Conservation (phyloP, 2,888 invertebrate genomes). For the Phoenoteleia sp. region DNA sequence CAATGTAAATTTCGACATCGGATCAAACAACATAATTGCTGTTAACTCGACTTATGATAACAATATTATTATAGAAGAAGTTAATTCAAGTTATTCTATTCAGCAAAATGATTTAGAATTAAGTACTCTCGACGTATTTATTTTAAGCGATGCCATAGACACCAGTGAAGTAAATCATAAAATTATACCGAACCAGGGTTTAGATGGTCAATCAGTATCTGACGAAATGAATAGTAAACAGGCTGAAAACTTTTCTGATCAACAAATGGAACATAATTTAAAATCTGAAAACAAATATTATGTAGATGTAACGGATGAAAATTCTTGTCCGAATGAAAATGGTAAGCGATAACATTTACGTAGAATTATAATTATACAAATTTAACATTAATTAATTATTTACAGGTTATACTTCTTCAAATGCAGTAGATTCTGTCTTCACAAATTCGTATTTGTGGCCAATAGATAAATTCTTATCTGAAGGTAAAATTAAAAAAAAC, state of each 20-base stretch:
- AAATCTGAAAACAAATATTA: neutral
- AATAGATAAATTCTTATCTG: too few relatives aligned
- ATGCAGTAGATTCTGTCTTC: neutral
- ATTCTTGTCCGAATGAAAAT: neutral
- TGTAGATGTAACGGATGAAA: neutral
- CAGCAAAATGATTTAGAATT: too few relatives aligned
- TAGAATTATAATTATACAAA: neutral
- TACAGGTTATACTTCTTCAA: neutral
- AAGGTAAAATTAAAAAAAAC: neutral
- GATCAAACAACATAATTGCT: too few relatives aligned
- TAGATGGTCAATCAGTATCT: neutral
- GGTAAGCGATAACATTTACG: neutral
- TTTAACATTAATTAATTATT: neutral
- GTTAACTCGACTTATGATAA: too few relatives aligned
- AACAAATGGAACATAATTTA: neutral
- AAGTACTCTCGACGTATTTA: too few relatives aligned
- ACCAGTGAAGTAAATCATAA: neutral
- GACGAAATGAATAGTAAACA: too few relatives aligned
- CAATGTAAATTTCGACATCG: too few relatives aligned
- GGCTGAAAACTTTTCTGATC: neutral
- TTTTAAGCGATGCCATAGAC: neutral
- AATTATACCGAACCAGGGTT: neutral
- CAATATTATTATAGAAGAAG: too few relatives aligned
- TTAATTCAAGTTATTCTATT: too few relatives aligned
- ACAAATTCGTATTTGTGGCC: neutral